These are phyloP conservation scores for Neogobius melanostomus DNA, from an alignment of 2,113 vertebrate species.

Conservation along the genomic window DNA sequence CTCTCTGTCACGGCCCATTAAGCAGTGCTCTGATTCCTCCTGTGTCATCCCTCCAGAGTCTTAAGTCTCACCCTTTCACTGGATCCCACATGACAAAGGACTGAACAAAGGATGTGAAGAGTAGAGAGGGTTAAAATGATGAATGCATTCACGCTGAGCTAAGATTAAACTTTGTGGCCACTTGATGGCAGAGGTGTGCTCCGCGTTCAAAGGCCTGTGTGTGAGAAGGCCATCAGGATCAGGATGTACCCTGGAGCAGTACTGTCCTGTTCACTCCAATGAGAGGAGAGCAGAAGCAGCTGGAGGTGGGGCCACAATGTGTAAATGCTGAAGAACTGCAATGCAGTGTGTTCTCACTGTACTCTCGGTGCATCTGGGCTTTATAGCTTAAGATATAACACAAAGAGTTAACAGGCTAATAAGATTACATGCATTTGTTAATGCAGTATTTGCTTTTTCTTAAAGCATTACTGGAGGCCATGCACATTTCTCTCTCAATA, in stretches of 20 bases:
- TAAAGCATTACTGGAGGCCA: too few species aligned
- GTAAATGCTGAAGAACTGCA: constrained; percentile 23
- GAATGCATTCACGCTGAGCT: constrained; percentile 21
- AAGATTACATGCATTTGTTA: not conserved
- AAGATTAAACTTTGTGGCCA: constrained; percentile 50
- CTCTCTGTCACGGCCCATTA: constrained; percentile 69
- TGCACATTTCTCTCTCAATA: too few species aligned
- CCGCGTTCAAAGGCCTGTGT: constrained; percentile 25
- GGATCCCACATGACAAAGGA: constrained; percentile 64
- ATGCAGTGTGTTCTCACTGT: constrained; percentile 3
- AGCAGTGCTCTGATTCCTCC: constrained; percentile 65
- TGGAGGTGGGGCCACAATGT: constrained; percentile 31
- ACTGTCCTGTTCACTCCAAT: constrained; percentile 15
- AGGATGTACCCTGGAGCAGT: constrained; percentile 23
- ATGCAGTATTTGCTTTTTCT: not conserved
- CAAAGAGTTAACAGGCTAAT: constrained; percentile 1
- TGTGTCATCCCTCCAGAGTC: constrained; percentile 69
- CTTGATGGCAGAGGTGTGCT: constrained; percentile 52
- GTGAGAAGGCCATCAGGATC: constrained; percentile 17
- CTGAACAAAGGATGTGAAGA: constrained; percentile 50
- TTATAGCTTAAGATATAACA: not conserved
- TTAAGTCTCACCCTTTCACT: constrained; percentile 61
- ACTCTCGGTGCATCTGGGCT: not conserved
- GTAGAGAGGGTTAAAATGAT: constrained; percentile 9
- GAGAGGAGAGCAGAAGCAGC: constrained; percentile 31